These are phyloP conservation scores for Pilophorus perplexus DNA, from an alignment of 2,888 invertebrate genomes.

Conservation along the genomic window DNA sequence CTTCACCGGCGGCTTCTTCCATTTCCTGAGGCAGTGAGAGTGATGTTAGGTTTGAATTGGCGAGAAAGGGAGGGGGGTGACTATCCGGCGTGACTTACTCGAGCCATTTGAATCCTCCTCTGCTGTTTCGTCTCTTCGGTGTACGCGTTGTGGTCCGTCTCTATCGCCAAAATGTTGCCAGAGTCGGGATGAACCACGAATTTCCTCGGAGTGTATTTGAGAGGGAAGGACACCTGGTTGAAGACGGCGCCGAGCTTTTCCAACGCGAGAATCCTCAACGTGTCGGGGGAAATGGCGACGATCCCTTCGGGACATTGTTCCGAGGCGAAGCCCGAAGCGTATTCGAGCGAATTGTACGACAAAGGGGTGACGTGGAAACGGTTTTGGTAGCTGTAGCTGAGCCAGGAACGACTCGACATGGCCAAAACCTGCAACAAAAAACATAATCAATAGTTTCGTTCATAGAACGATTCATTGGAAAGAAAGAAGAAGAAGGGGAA, in stretches of 20 bases:
- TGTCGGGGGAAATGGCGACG: conserved; percentile 97
- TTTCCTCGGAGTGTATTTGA: conserved; percentile 94
- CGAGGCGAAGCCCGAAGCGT: conserved; percentile 89
- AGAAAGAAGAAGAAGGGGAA: too few relatives aligned
- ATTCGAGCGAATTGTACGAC: conserved; percentile 94
- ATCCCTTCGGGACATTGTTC: conserved; percentile 99
- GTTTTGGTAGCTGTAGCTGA: conserved; percentile 97
- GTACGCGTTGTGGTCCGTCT: conserved; percentile 98
- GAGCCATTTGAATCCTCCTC: conserved; percentile 92
- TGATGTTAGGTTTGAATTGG: too few relatives aligned
- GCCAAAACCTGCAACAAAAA: conserved; percentile 66
- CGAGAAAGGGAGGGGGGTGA: too few relatives aligned
- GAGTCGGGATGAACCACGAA: conserved; percentile 91
- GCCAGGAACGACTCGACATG: conserved; percentile 96
- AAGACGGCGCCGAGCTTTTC: conserved; percentile 98
- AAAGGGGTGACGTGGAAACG: conserved; percentile 91
- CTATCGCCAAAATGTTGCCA: conserved; percentile 84
- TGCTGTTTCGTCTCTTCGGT: conserved; percentile 95
- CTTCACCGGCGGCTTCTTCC: conserved; percentile 94
- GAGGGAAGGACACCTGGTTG: conserved; percentile 84
- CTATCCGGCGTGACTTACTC: too few relatives aligned
- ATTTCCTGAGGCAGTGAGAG: conserved; percentile 67
- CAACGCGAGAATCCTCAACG: conserved; percentile 91
- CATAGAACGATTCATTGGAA: too few relatives aligned
- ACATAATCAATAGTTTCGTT: not conserved